A percentile compares a stretch with the other conserved stretches of the same genome.
These are phyloP conservation scores for Vombatus ursinus DNA, from an alignment of 2,113 vertebrate species.

Conservation along the genomic window DNA sequence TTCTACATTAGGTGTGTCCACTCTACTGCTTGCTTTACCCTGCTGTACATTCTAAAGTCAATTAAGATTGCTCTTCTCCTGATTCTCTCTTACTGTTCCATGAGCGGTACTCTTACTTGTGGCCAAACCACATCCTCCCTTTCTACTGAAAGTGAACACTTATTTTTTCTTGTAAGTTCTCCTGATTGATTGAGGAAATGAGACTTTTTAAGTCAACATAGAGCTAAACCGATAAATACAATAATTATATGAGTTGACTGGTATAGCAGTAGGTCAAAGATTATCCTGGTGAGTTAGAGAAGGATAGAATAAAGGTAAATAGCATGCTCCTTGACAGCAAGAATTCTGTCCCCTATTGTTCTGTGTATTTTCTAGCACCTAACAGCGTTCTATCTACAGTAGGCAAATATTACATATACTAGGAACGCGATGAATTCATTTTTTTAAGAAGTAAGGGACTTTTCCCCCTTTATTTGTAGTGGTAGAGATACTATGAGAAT, in stretches of 20 bases:
- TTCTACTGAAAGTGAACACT: not conserved
- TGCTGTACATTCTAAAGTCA: not conserved
- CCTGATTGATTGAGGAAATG: not conserved
- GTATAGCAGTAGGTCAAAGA: not conserved
- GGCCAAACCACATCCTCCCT: not conserved
- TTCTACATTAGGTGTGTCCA: not conserved
- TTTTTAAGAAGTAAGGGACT: not conserved
- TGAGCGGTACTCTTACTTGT: not conserved
- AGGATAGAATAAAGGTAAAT: not conserved
- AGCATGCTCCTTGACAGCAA: not conserved
- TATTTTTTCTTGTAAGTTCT: not conserved
- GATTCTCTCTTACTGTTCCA: not conserved
- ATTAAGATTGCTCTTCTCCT: not conserved
- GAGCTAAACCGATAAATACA: not conserved
- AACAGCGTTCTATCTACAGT: not conserved
- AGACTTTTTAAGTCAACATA: not conserved
- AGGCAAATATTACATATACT: not conserved
- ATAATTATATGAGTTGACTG: not conserved
- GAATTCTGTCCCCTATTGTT: not conserved
- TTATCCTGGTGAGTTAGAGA: not conserved
- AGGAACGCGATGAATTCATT: not conserved
- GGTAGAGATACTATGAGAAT: not conserved
- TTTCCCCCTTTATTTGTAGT: not conserved
- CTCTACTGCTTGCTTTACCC: not conserved
- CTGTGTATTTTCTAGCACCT: not conserved